phyloP scores from a whole-genome alignment of 2,113 vertebrate genomes.

The Gorsachius goisagi region DNA sequence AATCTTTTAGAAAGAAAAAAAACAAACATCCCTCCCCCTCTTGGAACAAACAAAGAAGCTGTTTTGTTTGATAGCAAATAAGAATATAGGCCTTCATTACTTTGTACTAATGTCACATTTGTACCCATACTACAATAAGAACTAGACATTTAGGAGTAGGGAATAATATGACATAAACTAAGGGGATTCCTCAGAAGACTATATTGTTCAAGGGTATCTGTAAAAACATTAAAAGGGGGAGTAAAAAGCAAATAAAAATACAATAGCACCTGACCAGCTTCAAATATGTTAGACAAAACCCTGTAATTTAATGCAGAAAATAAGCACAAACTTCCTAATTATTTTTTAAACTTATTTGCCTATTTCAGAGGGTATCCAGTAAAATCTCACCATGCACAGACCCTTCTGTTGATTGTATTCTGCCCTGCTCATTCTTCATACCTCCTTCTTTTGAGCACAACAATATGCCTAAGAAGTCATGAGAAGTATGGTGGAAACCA shows the following conservation, averaged over 20 bases:
- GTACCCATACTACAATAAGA: background rate
- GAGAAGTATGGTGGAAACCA: background rate
- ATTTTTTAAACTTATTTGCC: background rate
- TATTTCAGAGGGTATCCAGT: background rate
- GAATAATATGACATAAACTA: background rate
- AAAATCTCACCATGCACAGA: background rate
- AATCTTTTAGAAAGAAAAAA: background rate
- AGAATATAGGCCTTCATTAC: background rate
- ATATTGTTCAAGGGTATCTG: background rate
- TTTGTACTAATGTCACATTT: background rate
- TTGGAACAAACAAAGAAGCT: background rate
- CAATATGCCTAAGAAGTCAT: background rate
- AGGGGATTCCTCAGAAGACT: background rate
- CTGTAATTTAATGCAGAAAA: background rate
- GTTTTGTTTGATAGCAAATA: background rate
- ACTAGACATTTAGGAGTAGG: background rate
- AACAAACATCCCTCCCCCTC: accelerated
- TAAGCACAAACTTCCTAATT: background rate
- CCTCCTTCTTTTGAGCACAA: background rate
- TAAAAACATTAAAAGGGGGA: background rate
- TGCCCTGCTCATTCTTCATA: background rate
- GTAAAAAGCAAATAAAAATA: background rate
- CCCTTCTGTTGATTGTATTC: background rate
- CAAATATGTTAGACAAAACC: background rate
- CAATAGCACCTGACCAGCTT: background rate